phyloP scores from a whole-genome alignment of 2,113 vertebrate species.

The Muntiacus reevesi region DNA sequence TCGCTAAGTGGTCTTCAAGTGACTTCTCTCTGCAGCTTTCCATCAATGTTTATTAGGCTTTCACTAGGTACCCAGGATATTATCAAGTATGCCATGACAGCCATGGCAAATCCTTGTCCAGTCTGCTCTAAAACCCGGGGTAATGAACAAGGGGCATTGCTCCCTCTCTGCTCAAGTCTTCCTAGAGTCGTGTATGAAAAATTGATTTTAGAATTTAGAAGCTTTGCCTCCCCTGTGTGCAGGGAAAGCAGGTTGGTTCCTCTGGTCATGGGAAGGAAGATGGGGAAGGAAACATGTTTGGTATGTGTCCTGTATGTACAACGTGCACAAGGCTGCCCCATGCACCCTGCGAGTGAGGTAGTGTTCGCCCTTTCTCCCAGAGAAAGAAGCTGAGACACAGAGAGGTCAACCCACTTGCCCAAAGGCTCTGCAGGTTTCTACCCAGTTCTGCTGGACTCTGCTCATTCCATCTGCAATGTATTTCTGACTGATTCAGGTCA shows the following conservation, averaged over 20 bases:
- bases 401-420: background rate
- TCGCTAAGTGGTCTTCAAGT: background rate
- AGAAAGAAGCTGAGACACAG: background rate
- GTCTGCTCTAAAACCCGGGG: background rate
- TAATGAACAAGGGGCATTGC: background rate
- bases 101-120: rapidly evolving
- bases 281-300: rapidly evolving
- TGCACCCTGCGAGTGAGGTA: rapidly evolving
- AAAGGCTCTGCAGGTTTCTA: background rate
- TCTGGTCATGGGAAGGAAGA: background rate
- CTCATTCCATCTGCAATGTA: background rate
- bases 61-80: background rate
- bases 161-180: background rate
- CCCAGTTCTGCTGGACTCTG: background rate
- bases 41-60: background rate
- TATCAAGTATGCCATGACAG: background rate
- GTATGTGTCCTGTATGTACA: background rate
- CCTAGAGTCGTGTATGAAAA: background rate
- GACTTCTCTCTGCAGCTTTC: background rate
- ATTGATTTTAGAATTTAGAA: background rate
- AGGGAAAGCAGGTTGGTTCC: background rate
- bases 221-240: background rate
- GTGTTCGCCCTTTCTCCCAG: background rate
- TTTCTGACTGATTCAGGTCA: background rate
- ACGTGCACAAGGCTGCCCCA: rapidly evolving